Conservation (phyloP, 2,888 invertebrate genomes). For the Chymomyza amoena region DNA sequence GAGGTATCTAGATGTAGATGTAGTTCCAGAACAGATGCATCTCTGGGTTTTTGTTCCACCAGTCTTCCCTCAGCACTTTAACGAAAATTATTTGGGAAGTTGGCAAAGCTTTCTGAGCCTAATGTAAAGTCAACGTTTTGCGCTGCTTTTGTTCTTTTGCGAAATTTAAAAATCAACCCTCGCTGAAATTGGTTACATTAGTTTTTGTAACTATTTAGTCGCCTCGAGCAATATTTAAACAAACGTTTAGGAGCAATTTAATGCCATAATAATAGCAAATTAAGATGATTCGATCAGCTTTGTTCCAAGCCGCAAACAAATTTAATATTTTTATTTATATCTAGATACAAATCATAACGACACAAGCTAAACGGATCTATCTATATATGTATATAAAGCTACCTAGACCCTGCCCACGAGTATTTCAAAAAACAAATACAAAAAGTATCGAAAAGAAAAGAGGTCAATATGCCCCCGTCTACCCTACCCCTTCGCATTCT, state of each 20-base stretch:
- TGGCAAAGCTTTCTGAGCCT: too few relatives aligned
- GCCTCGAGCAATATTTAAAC: neutral
- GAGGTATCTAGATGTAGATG: too few relatives aligned
- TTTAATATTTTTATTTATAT: constrained; percentile 12
- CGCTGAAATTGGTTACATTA: neutral
- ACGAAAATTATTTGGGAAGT: too few relatives aligned
- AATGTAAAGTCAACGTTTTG: too few relatives aligned
- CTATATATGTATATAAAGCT: constrained; percentile 4
- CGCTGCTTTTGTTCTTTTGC: too few relatives aligned
- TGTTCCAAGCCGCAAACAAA: constrained; percentile 49
- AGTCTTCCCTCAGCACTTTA: too few relatives aligned
- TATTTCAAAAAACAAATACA: constrained; percentile 20
- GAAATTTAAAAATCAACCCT: too few relatives aligned
- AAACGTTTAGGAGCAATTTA: constrained; percentile 29
- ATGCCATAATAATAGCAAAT: constrained; percentile 49
- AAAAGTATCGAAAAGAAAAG: constrained; percentile 9
- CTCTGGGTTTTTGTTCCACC: too few relatives aligned
- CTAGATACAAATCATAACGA: constrained; percentile 43
- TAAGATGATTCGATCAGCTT: constrained; percentile 56
- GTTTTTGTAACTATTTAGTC: neutral
- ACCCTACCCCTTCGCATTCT: neutral
- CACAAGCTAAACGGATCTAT: constrained; percentile 12
- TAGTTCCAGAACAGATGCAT: too few relatives aligned
- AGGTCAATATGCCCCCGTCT: constrained; percentile 18
- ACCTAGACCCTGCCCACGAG: constrained; percentile 7